These are phyloP conservation scores for Heliconius hermathena DNA, from an alignment of 1,140 invertebrate genomes.

Conservation along the genomic window DNA sequence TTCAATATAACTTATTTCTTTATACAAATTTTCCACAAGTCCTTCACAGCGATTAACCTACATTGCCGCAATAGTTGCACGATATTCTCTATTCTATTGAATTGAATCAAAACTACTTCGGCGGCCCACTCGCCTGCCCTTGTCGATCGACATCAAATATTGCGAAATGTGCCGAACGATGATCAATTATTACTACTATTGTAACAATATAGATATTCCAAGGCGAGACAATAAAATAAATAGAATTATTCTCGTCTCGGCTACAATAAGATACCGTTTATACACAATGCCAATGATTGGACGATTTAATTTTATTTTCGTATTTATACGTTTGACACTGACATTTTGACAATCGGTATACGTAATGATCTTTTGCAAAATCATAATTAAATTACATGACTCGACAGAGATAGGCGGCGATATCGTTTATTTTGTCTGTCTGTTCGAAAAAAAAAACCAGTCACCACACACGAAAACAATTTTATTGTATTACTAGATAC, in stretches of 20 bases:
- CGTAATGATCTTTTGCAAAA: neutral
- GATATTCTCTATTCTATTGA: constrained; percentile 61
- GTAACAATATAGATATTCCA: constrained; percentile 42
- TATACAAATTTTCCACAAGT: constrained; percentile 40
- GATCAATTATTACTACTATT: constrained; percentile 44
- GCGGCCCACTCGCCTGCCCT: constrained; percentile 55
- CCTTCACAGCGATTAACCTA: constrained; percentile 69
- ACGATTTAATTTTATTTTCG: constrained; percentile 14
- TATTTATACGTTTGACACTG: constrained; percentile 17
- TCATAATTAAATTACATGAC: constrained; percentile 11
- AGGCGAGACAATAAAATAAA: constrained; percentile 41
- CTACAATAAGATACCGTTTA: constrained; percentile 29
- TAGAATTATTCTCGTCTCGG: constrained; percentile 22
- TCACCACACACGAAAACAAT: neutral
- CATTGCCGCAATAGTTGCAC: constrained; percentile 61
- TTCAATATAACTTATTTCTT: neutral
- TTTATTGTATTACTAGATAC: constrained; percentile 17
- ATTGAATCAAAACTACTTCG: constrained; percentile 62
- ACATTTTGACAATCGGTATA: constrained; percentile 1
- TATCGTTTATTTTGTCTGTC: neutral
- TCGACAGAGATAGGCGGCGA: neutral
- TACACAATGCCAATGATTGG: neutral
- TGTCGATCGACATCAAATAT: constrained; percentile 53
- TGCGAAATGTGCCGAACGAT: constrained; percentile 62
- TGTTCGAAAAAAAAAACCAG: neutral